Base-by-base conservation (phyloP, 2,888 invertebrate genomes). In the Ectemnius cavifrons region DNA sequence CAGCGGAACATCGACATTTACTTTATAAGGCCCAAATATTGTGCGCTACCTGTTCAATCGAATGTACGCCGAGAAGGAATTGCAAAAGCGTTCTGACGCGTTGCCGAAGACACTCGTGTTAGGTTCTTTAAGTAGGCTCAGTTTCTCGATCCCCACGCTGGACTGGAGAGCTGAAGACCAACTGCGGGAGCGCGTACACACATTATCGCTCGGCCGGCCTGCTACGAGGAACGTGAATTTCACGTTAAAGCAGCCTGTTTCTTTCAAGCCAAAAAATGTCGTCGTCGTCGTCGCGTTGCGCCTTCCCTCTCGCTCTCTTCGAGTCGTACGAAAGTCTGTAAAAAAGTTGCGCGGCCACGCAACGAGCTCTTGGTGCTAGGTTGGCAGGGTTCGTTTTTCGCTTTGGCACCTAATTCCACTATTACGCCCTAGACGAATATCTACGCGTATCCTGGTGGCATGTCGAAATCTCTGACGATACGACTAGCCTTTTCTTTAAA, bases 1-100 rank as follows among this genome's bases (percentile, higher is more conserved):
- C 70, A 75, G 75, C 75, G 83, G 73, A 83, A 81, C 74, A 80
- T 83, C 67, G 71, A 83, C 72, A 76, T 82, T 81, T 75, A 75
- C 69, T 75, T 84, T 84, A 83, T 83, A 83, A 83, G 83, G 83
- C 83, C 83, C 78, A 83, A 84, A 82, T 77, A 83, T 83, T 83
- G 83, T 83, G 83, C 83, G 83, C 83, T 83, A 83, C 84, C 77
- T 78, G 80, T 83, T 83, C 82, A 73, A 82, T 80, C 73, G 76
- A 81, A 84, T 80, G 37, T 37, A 84, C 77, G 75, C 74, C 65
- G 37, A 37, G 37, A 70, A 84, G 64, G 71, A 77, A 78, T 71
- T 71, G 77, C 77, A 62, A 74, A 78, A 84, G 83, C 74, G 59
- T 59, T 62, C 52, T 37, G 59, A 37, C 37, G 37, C 37, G 63